Base-by-base conservation (phyloP, 2,113 vertebrate species). In the Mirza zaza region DNA sequence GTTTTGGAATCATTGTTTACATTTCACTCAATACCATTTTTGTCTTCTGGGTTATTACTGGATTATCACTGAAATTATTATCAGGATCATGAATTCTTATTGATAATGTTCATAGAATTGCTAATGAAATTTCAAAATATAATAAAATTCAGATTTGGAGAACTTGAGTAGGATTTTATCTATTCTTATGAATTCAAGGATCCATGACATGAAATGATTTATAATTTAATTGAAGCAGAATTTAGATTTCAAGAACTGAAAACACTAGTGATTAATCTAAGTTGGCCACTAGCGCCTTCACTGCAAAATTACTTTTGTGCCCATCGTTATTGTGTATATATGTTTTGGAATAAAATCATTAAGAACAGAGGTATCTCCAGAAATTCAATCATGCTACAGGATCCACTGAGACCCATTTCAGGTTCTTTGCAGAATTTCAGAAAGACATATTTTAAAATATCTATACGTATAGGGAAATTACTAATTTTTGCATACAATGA, bases 401-500 rank as follows among this genome's bases (percentile, higher is more conserved):
- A 87, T 52, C 17, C 17, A 87, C 27, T 65, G 52, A 70, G 12
- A 86, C 6, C 39, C 14, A 52, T 39, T 94, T 90, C n/a, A 39
- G 10, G 70, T 21, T 71, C 21, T 59, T 14, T 39, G 36, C 25
- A 90, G 68, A 73, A 94, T 85, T 95, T 90, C 20, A 94, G 14
- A 89, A 94, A 91, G 50, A 94, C 4, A 68, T 1, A 67, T 80
- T 95, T 94, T 75, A 3, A 87, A 83, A 63, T 89, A 83, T 21
- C 34, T 91, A 0, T 42, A 11, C 61, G 4, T 86, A 86, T 42
- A 90, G 11, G 7, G 39, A 71, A 80, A 63, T 3, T 71, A 7
- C 4, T 83, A 85, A 90, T 65, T 20, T 85, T 71, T 83, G 29
- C 10, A 84, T 61, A 5, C 2, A 73, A 4, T 59, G 6, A 0